phyloP scores from a whole-genome alignment of 2,797 vertebrate species.

The Melanotaenia parkinsoni region DNA sequence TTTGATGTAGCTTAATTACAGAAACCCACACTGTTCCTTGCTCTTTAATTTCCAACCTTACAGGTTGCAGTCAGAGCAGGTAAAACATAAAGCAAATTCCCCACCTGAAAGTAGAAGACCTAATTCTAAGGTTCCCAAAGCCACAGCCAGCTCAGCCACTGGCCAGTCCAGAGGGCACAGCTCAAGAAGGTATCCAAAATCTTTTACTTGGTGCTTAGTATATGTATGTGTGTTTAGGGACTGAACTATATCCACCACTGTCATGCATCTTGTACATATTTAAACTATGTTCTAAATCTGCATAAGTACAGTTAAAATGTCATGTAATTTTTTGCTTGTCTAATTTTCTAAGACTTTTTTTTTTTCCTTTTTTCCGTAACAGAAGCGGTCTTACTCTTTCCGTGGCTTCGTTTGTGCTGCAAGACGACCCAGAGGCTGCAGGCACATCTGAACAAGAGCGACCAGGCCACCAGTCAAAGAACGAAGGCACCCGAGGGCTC shows the following conservation, averaged over 20 bases:
- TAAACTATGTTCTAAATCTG: slow-evolving; percentile 32
- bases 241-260: slow-evolving; percentile 15
- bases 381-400: slow-evolving; percentile 95
- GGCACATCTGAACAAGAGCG: slow-evolving; percentile 92
- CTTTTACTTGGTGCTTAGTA: slow-evolving; percentile 77
- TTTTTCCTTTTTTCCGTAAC: slow-evolving; percentile 62
- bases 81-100: slow-evolving; percentile 99
- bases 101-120: slow-evolving; percentile 99
- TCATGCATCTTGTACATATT: slow-evolving; percentile 19
- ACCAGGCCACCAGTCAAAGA: slow-evolving; percentile 91
- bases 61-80: slow-evolving; percentile 99
- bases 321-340: slow-evolving; percentile 18
- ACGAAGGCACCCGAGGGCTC: slow-evolving; percentile 91
- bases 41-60: slow-evolving; percentile 90
- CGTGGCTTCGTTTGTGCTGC: slow-evolving; percentile 88
- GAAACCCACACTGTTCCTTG: slow-evolving; percentile 73
- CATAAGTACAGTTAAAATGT: slow-evolving; percentile 36
- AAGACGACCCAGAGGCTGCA: slow-evolving; percentile 92
- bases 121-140: slow-evolving; percentile 99
- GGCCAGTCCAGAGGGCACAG: slow-evolving; percentile 97
- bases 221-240: slow-evolving; percentile 53
- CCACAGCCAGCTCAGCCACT: slow-evolving; percentile 95
- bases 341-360: slow-evolving; percentile 30
- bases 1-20: slow-evolving; percentile 49
- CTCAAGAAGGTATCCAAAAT: slow-evolving; percentile 94